Evolutionary conservation across 2,797 vertebrate genomes (phyloP), one percentile per base, ranked within the genome.

Genomic region (Phrynocephalus guinanensis): DNA sequence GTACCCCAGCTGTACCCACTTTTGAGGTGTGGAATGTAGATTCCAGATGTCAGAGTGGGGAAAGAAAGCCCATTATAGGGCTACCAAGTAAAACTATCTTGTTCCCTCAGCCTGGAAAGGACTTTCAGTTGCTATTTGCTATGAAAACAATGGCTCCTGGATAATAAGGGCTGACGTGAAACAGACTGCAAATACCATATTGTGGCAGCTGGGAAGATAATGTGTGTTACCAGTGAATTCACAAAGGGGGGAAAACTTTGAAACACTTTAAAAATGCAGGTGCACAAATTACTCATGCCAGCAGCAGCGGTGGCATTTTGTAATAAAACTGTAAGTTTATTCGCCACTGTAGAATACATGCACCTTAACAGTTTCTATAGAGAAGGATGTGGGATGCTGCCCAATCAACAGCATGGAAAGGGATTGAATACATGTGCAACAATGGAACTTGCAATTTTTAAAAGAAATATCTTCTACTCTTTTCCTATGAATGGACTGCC

Each of bases 241-340:
- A 96, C 96, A 87, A 88, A 96, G 93, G 97, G 94, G 38, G 93
- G 89, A 93, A 96, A 97, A 97, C 95, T 96, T 94, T 95, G 96
- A 97, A 96, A 96, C 96, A 96, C 95, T 97, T 97, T 96, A 90
- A 97, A 97, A 97, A 97, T 97, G 96, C 97, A 97, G 97, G 97
- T 97, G 97, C 96, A 96, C 96, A 97, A 96, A 97, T 96, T 96
- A 95, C 96, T 96, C 95, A 95, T 95, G 95, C 96, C 96, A 96
- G 92, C 89, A 97, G 94, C 95, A 83, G 96, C 95, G 87, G 95
- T 96, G 96, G 96, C 95, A 96, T 96, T 96, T 96, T 96, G 96
- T 96, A 97, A 96, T 97, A 97, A 97, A 97, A 96, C 94, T 94
- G 94, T 94, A 93, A 96, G 97, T 97, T 97, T 97, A 95, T 97